These are phyloP conservation scores for Ameiurus melas DNA, from an alignment of 2,113 vertebrate species.

Conservation along the genomic window DNA sequence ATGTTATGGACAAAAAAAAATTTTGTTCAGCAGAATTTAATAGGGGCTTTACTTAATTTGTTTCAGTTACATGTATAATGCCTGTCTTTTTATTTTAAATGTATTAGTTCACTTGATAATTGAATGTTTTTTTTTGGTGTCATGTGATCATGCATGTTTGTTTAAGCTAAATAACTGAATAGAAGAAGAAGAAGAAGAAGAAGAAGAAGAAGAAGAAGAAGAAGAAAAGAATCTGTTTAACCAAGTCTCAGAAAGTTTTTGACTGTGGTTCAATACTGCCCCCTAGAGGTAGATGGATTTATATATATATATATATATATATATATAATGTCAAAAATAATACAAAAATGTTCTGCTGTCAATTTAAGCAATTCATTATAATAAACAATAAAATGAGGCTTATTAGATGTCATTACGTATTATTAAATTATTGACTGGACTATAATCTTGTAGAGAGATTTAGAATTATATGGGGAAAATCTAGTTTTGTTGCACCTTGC, in stretches of 20 bases:
- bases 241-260: background rate
- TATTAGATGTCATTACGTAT: too few species aligned
- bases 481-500: too few species aligned
- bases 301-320: too few species aligned
- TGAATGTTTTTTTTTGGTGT: background rate
- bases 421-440: too few species aligned
- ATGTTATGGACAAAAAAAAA: background rate
- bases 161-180: background rate
- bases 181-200: background rate
- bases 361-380: too few species aligned
- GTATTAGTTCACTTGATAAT: background rate
- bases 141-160: background rate
- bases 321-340: too few species aligned
- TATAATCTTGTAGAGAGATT: too few species aligned
- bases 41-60: background rate
- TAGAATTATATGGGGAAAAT: too few species aligned
- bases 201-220: background rate
- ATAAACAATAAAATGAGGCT: too few species aligned
- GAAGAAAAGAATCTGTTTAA: background rate
- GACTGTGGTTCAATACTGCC: conserved; percentile 9
- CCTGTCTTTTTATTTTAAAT: background rate
- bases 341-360: too few species aligned
- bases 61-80: background rate
- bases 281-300: background rate
- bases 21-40: background rate